phyloP scores from a whole-genome alignment of 1,140 invertebrate genomes.

The Cyclargus thomasi region DNA sequence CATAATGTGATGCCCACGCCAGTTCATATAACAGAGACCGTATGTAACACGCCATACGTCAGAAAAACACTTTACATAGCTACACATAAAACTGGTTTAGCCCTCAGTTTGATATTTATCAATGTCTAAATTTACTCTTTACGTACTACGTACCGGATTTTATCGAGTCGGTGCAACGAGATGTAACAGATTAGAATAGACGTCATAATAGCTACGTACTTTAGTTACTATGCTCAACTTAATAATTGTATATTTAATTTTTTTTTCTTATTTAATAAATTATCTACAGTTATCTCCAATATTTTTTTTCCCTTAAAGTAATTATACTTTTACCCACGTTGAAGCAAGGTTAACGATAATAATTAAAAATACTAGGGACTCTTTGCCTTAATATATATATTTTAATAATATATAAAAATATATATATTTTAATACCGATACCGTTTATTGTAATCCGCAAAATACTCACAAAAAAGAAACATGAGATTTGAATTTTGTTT shows the following conservation, averaged over 20 bases:
- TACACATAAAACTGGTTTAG: background rate
- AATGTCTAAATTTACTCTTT: background rate
- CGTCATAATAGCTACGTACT: background rate
- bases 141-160: background rate
- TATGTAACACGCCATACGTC: background rate
- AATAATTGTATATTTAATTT: background rate
- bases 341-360: too few relatives aligned
- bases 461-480: background rate
- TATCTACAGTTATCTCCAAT: too few relatives aligned
- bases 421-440: too few relatives aligned
- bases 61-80: background rate
- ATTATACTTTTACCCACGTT: too few relatives aligned
- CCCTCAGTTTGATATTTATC: background rate
- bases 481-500: background rate
- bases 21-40: background rate
- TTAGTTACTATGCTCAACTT: background rate
- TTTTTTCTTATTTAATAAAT: too few relatives aligned
- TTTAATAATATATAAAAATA: too few relatives aligned
- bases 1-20: slow-evolving; percentile 9
- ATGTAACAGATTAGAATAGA: background rate
- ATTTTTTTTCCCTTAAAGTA: too few relatives aligned
- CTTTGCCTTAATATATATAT: too few relatives aligned
- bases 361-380: too few relatives aligned
- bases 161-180: background rate
- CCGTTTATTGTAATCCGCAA: too few relatives aligned